These are phyloP conservation scores for Synodontis membranacea DNA, from an alignment of 2,113 vertebrate genomes.

Conservation along the genomic window DNA sequence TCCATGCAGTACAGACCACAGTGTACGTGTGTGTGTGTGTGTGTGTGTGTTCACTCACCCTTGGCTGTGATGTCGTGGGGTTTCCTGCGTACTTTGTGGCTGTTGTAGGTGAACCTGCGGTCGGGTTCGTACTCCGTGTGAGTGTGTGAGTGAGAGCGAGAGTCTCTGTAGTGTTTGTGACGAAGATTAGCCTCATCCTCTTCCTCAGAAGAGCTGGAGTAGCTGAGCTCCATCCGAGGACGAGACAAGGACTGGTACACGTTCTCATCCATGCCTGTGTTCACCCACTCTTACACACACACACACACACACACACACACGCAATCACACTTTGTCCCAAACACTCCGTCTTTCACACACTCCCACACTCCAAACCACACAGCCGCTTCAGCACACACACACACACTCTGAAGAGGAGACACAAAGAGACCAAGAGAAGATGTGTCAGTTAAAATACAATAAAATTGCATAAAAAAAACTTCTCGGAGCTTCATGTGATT, in stretches of 20 bases:
- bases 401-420: slow-evolving; percentile 7
- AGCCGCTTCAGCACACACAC: slow-evolving; percentile 11
- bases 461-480: neutral
- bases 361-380: slow-evolving; percentile 4
- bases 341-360: slow-evolving; percentile 14
- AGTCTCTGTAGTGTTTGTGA: slow-evolving; percentile 76
- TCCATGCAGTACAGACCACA: too few species aligned
- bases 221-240: slow-evolving; percentile 83
- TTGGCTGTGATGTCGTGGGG: slow-evolving; percentile 72
- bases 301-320: slow-evolving; percentile 42
- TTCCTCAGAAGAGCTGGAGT: slow-evolving; percentile 87
- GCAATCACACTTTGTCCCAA: slow-evolving; percentile 60
- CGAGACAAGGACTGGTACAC: slow-evolving; percentile 86
- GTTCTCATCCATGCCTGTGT: slow-evolving; percentile 84
- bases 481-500: neutral
- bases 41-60: slow-evolving; percentile 65
- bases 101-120: slow-evolving; percentile 81
- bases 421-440: slow-evolving; percentile 20
- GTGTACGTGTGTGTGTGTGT: neutral
- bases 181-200: slow-evolving; percentile 83
- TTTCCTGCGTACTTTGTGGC: slow-evolving; percentile 81
- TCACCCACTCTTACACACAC: slow-evolving; percentile 22
- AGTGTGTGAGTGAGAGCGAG: slow-evolving; percentile 77
- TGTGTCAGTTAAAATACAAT: neutral
- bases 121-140: slow-evolving; percentile 81